Evolutionary conservation across 2,113 vertebrate genomes (phyloP).

Genomic region (Alligator mississippiensis): DNA sequence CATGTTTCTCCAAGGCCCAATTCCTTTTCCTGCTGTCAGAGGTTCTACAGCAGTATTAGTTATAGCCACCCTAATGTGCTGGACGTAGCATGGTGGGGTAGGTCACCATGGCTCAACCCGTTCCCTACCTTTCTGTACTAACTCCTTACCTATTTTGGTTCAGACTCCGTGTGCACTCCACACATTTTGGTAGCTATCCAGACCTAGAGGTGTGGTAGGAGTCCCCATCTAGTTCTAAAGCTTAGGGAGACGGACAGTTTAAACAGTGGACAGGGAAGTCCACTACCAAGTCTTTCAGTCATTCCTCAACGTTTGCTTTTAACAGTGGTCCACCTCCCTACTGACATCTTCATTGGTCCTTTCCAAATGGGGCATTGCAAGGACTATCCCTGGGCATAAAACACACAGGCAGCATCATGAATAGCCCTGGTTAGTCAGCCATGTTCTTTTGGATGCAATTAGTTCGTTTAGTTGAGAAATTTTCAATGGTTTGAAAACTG

Average conservation of each 20-base stretch:
- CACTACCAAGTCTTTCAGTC: neutral
- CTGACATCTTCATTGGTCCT: neutral
- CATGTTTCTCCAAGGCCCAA: neutral
- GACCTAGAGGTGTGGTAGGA: no score
- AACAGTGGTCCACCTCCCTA: neutral
- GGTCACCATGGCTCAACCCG: neutral
- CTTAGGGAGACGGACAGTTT: neutral
- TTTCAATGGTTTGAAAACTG: neutral
- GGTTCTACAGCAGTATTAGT: neutral
- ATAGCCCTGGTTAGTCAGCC: neutral
- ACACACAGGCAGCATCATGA: neutral
- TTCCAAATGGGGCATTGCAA: neutral
- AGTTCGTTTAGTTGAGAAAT: neutral
- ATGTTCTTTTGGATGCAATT: neutral
- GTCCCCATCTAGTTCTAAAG: neutral
- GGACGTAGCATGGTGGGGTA: neutral
- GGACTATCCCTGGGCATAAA: neutral
- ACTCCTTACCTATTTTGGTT: neutral
- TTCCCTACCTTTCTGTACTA: neutral
- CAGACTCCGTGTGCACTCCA: no score
- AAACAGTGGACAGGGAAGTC: neutral
- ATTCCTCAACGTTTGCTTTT: constrained; percentile 25
- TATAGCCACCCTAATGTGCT: neutral
- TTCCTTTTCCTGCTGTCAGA: neutral
- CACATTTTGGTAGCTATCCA: no score